Conservation (phyloP, 2,888 invertebrate genomes). For the Blastobasis adustella region DNA sequence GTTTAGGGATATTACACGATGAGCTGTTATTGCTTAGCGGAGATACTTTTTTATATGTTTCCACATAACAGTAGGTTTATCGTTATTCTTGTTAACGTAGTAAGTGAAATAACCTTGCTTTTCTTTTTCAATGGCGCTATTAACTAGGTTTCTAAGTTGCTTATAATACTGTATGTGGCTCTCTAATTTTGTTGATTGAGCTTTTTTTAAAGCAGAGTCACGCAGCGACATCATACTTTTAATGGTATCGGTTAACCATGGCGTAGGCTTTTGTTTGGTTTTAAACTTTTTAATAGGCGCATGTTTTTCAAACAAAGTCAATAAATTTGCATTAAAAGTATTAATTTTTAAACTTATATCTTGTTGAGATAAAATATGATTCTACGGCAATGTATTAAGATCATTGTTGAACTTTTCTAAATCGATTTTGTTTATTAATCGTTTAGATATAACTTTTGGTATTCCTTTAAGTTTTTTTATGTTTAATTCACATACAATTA, state of each 20-base stretch:
- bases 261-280: not conserved
- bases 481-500: not conserved
- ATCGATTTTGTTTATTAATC: not conserved
- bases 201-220: not conserved
- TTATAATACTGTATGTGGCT: not conserved
- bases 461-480: not conserved
- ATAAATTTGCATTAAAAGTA: not conserved
- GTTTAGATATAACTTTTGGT: not conserved
- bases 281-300: not conserved
- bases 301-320: not conserved
- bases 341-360: not conserved
- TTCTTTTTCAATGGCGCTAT: too few relatives aligned
- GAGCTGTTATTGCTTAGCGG: not conserved
- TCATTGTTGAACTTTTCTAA: not conserved
- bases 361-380: not conserved
- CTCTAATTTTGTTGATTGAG: not conserved
- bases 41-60: not conserved
- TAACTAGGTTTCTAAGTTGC: too few relatives aligned
- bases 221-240: not conserved
- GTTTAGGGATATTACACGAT: not conserved
- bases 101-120: too few relatives aligned
- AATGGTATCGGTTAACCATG: not conserved
- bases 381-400: not conserved
- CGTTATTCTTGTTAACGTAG: too few relatives aligned
- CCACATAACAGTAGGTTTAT: not conserved